Percentiles rank a stretch among this genome's conserved stretches.
phyloP scores from a whole-genome alignment of 2,113 vertebrate genomes.

The Limnothrissa miodon region DNA sequence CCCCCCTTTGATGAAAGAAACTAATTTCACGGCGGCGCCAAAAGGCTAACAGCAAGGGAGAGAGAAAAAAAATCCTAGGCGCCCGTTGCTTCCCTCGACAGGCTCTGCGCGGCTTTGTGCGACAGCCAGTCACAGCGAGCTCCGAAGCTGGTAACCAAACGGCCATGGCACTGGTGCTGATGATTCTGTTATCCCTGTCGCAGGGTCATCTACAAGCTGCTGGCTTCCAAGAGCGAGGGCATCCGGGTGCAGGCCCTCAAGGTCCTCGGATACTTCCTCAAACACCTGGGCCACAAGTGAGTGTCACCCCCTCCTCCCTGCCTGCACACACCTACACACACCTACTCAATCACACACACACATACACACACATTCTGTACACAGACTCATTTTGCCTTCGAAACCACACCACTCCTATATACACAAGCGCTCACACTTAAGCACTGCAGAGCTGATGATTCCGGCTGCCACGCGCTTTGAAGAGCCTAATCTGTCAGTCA shows the following conservation, averaged over 20 bases:
- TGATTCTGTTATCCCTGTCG: conserved; percentile 50
- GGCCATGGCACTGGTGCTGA: background rate
- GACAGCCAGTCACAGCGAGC: background rate
- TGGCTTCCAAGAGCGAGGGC: conserved; percentile 94
- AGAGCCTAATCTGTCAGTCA: background rate
- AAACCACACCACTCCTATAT: no score
- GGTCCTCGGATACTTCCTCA: conserved; percentile 94
- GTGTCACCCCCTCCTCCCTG: conserved; percentile 50
- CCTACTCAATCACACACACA: background rate
- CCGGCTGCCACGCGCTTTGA: background rate
- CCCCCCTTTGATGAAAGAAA: conserved; percentile 13
- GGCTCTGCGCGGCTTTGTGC: background rate
- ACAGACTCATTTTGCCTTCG: no score
- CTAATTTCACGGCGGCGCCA: background rate
- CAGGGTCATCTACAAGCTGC: conserved; percentile 94
- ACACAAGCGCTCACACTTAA: no score
- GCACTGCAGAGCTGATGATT: background rate
- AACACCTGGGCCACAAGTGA: conserved; percentile 98
- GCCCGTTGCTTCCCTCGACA: background rate
- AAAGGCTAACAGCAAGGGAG: background rate
- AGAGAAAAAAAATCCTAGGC: background rate
- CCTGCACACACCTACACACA: background rate
- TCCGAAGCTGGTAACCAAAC: background rate
- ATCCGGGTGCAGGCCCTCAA: conserved; percentile 96
- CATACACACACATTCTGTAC: background rate